phyloP scores from a whole-genome alignment of 2,888 invertebrate species.

The Lasioglossum figueresi region DNA sequence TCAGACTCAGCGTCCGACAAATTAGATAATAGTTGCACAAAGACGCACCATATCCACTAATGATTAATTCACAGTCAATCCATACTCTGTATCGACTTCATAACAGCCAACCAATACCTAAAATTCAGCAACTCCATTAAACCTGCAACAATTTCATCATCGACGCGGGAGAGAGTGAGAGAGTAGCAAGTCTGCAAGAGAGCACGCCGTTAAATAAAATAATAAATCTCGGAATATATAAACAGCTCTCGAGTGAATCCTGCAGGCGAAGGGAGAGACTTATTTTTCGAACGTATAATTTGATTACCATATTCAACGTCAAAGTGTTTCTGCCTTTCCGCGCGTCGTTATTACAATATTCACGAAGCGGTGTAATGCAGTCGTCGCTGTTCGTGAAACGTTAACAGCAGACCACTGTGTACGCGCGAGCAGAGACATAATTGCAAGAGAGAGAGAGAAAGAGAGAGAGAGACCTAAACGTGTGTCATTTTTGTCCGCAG shows the following conservation, averaged over 20 bases:
- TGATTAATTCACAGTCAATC: background rate
- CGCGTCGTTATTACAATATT: constrained; percentile 16
- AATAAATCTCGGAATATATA: background rate
- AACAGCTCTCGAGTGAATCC: background rate
- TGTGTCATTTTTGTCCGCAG: constrained; percentile 66
- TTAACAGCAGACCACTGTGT: background rate
- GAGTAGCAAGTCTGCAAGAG: background rate
- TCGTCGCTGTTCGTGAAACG: background rate
- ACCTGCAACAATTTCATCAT: background rate
- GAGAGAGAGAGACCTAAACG: background rate
- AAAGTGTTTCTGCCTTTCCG: constrained; percentile 11
- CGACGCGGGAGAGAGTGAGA: background rate
- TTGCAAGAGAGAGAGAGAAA: background rate
- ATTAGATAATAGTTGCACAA: background rate
- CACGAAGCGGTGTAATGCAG: constrained; percentile 7
- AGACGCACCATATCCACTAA: background rate
- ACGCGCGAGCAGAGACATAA: background rate
- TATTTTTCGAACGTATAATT: background rate
- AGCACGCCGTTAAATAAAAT: background rate
- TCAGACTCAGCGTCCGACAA: background rate
- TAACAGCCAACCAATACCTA: background rate
- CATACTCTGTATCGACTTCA: background rate
- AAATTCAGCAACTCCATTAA: background rate
- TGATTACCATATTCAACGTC: constrained; percentile 3
- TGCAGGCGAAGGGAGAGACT: background rate